Conservation (phyloP, 2,797 vertebrate genomes). For the Ctenopoma kingsleyae region DNA sequence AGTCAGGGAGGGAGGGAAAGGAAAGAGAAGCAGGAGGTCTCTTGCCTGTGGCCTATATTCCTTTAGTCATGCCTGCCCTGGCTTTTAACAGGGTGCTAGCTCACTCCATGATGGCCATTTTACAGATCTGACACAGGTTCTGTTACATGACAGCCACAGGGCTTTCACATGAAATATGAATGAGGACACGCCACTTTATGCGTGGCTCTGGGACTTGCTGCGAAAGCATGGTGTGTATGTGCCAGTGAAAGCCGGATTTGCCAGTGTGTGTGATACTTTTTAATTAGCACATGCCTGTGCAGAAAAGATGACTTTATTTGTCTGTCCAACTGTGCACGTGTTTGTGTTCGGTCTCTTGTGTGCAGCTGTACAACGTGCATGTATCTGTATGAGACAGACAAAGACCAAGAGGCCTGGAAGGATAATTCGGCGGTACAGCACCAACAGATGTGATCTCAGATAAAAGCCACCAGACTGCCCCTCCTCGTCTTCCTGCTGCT, state of each 20-base stretch:
- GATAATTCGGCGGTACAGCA: constrained; percentile 58
- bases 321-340: constrained; percentile 43
- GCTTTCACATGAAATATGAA: constrained; percentile 71
- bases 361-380: constrained; percentile 42
- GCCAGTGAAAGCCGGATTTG: constrained; percentile 20
- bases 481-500: constrained; percentile 66
- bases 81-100: constrained; percentile 63
- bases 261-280: constrained; percentile 43
- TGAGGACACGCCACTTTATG: constrained; percentile 60
- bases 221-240: constrained; percentile 23
- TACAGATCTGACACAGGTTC: constrained; percentile 71
- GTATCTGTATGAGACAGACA: constrained; percentile 42
- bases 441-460: constrained; percentile 72
- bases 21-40: constrained; percentile 46
- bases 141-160: constrained; percentile 66
- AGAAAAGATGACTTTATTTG: constrained; percentile 46
- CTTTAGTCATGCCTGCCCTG: constrained; percentile 65
- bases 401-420: constrained; percentile 69
- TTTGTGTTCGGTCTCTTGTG: constrained; percentile 27
- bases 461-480: constrained; percentile 66
- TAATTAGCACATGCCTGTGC: constrained; percentile 65
- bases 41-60: constrained; percentile 73
- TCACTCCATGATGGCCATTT: constrained; percentile 65
- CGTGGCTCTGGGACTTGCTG: constrained; percentile 31
- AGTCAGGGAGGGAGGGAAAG: constrained; percentile 15